Evolutionary conservation across 2,797 vertebrate species (phyloP).

Genomic region (Allobates femoralis): DNA sequence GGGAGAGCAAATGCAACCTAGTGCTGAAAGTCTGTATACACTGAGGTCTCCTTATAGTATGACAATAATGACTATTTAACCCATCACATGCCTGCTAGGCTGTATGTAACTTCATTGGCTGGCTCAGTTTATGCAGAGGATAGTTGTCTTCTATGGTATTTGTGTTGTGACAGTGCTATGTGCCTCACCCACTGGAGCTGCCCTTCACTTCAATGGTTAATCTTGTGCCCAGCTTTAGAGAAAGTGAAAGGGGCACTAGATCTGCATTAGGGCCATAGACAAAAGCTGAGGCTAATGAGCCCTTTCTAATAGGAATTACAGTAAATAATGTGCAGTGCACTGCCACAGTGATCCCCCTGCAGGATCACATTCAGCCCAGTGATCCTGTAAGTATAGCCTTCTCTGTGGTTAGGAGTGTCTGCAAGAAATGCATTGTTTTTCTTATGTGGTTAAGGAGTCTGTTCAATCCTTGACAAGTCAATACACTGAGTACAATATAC

Average conservation of each 20-base stretch:
- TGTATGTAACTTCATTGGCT: not conserved
- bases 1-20: not conserved
- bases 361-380: not conserved
- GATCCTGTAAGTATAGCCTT: conserved; percentile 29
- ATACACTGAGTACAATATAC: not conserved
- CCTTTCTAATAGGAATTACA: conserved; percentile 21
- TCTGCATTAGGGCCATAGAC: not conserved
- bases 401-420: conserved; percentile 24
- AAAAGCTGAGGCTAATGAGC: not conserved
- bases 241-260: not conserved
- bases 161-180: conserved; percentile 12
- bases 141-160: not conserved
- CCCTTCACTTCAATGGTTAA: not conserved
- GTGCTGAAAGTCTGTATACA: not conserved
- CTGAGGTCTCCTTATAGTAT: not conserved
- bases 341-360: not conserved
- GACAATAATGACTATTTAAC: not conserved
- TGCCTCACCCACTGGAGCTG: not conserved
- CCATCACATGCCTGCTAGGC: not conserved
- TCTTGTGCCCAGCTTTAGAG: not conserved
- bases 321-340: conserved; percentile 13
- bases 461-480: conserved; percentile 21
- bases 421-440: conserved; percentile 9
- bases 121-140: not conserved
- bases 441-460: conserved; percentile 41